Evolutionary conservation across 2,888 invertebrate species (phyloP).

Genomic region (Chorisops tibialis): DNA sequence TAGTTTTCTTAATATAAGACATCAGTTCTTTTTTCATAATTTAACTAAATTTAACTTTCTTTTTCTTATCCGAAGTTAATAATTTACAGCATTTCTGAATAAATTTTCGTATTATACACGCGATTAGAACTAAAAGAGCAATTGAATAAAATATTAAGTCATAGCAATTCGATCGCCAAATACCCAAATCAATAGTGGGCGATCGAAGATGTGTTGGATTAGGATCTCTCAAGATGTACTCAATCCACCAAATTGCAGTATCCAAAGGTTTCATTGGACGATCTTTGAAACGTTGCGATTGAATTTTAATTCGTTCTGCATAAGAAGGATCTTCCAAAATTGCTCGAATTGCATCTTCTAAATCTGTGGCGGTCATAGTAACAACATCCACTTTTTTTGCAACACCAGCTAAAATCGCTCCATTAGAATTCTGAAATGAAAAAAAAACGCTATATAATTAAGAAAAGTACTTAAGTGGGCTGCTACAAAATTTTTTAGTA

Average conservation of each 20-base stretch:
- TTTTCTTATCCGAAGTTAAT: background rate
- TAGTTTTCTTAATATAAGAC: too few species aligned
- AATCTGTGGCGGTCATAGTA: conserved; percentile 31
- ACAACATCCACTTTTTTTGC: conserved; percentile 35
- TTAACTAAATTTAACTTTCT: too few species aligned
- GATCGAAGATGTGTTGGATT: conserved; percentile 54
- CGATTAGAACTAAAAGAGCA: conserved; percentile 2
- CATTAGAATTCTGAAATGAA: conserved; percentile 13
- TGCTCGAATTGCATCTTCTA: conserved; percentile 26
- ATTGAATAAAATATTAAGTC: conserved; percentile 44
- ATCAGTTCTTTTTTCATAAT: too few species aligned
- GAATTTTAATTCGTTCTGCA: conserved; percentile 42
- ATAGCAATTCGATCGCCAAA: conserved; percentile 49
- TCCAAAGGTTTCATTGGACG: conserved; percentile 56
- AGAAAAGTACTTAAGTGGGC: too few species aligned
- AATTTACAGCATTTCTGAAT: background rate
- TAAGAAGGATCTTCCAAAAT: conserved; percentile 34
- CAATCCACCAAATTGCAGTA: conserved; percentile 60
- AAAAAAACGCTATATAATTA: conserved; percentile 47
- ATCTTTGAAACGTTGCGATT: conserved; percentile 53
- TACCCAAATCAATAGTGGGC: conserved; percentile 50
- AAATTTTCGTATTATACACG: background rate
- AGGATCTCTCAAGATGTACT: conserved; percentile 56
- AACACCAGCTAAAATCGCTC: conserved; percentile 31
- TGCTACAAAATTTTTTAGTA: too few species aligned